Base-by-base conservation (phyloP, 2,113 vertebrate species). In the Alligator mississippiensis region DNA sequence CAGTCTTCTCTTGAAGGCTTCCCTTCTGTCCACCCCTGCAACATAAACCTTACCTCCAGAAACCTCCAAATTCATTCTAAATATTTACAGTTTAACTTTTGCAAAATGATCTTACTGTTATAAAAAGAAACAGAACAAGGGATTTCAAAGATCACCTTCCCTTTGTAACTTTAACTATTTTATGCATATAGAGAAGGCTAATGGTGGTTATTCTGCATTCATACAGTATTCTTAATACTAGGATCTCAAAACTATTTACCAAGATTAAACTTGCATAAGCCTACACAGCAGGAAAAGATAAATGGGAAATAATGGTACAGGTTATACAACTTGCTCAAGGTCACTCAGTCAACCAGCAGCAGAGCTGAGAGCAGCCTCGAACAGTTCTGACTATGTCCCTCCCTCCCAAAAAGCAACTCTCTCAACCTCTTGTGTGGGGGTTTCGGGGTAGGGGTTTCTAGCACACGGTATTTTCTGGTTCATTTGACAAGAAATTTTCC, bases 331-430 rank as follows among this genome's bases (percentile, higher is more conserved):
- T 0, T 1, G 28, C 72, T 82, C 74, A 3, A 85, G 83, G 89
- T 90, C 54, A 38, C 13, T 3, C 4, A 7, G 11, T 14, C 2
- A 28, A 9, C 18, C 58, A 1, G 0, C 68, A 21, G 79, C 2
- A 70, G 0, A n/a, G 9, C 25, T 0, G 4, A 28, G 74, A 25
- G 14, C 22, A 0, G 0, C 0, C 3, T 0, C 59, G 66, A 66
- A 34, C 6, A 21, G 28, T 38, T 64, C 30, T 4, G 0, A 2
- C 19, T 15, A 77, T 1, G 6, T 18, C 16, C 75, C 75, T 55
- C 2, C 0, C 19, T 66, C 9, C 0, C 13, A 22, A 66, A 0
- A 3, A 77, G 7, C 61, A 55, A 54, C 64, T 66, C 8, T 58
- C 8, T 2, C 17, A 19, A 8, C 1, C 19, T 9, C n/a, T 74